Conservation (phyloP, 2,888 invertebrate genomes). For the Mesochorus sp. region DNA sequence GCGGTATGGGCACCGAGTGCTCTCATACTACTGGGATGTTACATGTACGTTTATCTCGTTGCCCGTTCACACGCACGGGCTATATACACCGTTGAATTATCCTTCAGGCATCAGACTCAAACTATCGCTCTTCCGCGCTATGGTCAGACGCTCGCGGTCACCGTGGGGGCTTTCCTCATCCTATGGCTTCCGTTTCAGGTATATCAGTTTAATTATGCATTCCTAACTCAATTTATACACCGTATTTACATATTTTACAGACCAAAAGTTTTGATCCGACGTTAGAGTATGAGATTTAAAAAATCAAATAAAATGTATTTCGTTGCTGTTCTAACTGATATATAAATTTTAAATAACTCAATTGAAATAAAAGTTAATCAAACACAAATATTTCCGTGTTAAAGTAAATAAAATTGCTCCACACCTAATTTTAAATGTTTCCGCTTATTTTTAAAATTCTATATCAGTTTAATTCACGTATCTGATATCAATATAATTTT, state of each 20-base stretch:
- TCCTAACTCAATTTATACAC: neutral
- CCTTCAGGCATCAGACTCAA: slow-evolving; percentile 82
- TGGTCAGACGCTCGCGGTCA: slow-evolving; percentile 85
- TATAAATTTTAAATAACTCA: too few relatives aligned
- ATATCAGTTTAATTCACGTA: too few relatives aligned
- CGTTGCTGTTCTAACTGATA: too few relatives aligned
- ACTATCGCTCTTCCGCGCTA: slow-evolving; percentile 83
- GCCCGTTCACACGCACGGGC: slow-evolving; percentile 86
- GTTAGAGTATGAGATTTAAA: too few relatives aligned
- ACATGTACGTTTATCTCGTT: slow-evolving; percentile 86
- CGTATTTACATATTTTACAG: neutral
- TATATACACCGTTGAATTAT: slow-evolving; percentile 85
- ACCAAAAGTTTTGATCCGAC: neutral
- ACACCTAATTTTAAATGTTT: too few relatives aligned
- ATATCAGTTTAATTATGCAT: slow-evolving; percentile 39
- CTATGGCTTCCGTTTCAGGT: slow-evolving; percentile 87
- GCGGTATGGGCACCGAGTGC: slow-evolving; percentile 86
- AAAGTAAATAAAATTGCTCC: too few relatives aligned
- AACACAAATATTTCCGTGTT: too few relatives aligned
- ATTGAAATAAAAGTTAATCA: too few relatives aligned
- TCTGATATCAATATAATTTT: too few relatives aligned
- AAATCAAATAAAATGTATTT: too few relatives aligned
- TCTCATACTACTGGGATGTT: slow-evolving; percentile 84
- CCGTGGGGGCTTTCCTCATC: slow-evolving; percentile 85
- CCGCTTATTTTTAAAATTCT: too few relatives aligned